phyloP scores from a whole-genome alignment of 30 jellyfish, hydroid and myxozoan species.

The Sanderia malayensis region DNA sequence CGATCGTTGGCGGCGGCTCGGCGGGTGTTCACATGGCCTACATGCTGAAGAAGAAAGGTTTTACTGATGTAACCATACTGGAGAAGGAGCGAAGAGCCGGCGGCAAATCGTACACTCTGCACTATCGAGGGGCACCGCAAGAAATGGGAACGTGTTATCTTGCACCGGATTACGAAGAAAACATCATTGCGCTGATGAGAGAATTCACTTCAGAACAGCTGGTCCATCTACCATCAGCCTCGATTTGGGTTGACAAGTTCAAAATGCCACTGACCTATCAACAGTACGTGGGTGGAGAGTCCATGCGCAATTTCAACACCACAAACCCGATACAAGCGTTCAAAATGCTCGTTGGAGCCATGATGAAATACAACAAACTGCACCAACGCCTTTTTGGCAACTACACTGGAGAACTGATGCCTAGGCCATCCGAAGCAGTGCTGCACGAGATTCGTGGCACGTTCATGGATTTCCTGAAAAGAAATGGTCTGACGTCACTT shows the following conservation, averaged over 20 bases:
- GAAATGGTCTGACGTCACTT: constrained; percentile 20
- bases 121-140: constrained; percentile 51
- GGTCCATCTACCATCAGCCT: constrained; percentile 30
- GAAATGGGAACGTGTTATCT: constrained; percentile 59
- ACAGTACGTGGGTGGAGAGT: constrained; percentile 9
- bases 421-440: constrained; percentile 49
- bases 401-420: constrained; percentile 67
- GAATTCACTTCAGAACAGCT: constrained; percentile 20
- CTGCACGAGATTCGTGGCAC: constrained; percentile 43
- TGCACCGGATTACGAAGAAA: constrained; percentile 49
- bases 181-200: constrained; percentile 12
- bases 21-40: constrained; percentile 69
- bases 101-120: constrained; percentile 47
- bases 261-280: constrained; percentile 24
- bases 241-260: constrained; percentile 42
- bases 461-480: constrained; percentile 24
- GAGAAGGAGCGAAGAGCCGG: constrained; percentile 39
- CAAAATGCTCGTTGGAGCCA: background rate
- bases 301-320: constrained; percentile 4
- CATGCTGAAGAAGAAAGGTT: constrained; percentile 45
- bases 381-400: constrained; percentile 45
- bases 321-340: background rate
- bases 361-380: background rate
- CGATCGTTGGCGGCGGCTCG: constrained; percentile 72
- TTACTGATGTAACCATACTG: constrained; percentile 15